Evolutionary conservation across 2,888 invertebrate genomes (phyloP).

Genomic region (Megalurothrips usitatus): DNA sequence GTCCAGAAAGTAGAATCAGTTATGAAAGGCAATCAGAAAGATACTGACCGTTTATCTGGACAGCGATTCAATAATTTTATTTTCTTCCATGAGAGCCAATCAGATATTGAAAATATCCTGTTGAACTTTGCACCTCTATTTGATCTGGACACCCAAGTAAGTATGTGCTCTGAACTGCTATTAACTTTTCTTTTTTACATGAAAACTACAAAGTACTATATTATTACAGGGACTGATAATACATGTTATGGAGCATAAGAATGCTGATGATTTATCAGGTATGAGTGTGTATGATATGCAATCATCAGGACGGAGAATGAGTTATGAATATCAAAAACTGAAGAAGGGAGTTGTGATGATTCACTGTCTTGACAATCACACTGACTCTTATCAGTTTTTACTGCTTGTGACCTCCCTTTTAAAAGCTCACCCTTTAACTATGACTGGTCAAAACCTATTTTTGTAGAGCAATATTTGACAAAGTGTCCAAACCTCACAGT

Average conservation of each 20-base stretch:
- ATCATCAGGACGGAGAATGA: constrained; percentile 39
- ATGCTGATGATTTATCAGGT: constrained; percentile 39
- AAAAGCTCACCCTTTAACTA: constrained; percentile 38
- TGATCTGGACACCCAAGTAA: constrained; percentile 39
- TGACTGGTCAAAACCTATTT: constrained; percentile 42
- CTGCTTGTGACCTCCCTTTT: constrained; percentile 39
- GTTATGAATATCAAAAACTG: constrained; percentile 40
- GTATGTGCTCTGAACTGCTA: constrained; percentile 26
- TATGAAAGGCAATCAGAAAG: constrained; percentile 33
- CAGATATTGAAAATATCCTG: constrained; percentile 39
- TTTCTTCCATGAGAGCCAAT: constrained; percentile 39
- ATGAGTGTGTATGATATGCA: constrained; percentile 41
- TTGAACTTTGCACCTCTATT: constrained; percentile 40
- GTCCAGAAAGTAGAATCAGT: constrained; percentile 37
- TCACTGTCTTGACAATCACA: constrained; percentile 39
- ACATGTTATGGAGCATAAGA: constrained; percentile 39
- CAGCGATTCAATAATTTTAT: constrained; percentile 39
- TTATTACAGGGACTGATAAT: constrained; percentile 39
- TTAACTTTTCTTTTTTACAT: background rate
- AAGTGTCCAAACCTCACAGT: background rate
- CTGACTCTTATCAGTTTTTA: constrained; percentile 37
- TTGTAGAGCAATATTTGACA: constrained; percentile 35
- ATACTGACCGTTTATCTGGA: background rate
- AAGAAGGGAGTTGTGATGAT: constrained; percentile 41
- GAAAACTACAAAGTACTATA: constrained; percentile 29